Evolutionary conservation across 1,140 invertebrate species (phyloP).

Genomic region (Drosophila tsacasi): DNA sequence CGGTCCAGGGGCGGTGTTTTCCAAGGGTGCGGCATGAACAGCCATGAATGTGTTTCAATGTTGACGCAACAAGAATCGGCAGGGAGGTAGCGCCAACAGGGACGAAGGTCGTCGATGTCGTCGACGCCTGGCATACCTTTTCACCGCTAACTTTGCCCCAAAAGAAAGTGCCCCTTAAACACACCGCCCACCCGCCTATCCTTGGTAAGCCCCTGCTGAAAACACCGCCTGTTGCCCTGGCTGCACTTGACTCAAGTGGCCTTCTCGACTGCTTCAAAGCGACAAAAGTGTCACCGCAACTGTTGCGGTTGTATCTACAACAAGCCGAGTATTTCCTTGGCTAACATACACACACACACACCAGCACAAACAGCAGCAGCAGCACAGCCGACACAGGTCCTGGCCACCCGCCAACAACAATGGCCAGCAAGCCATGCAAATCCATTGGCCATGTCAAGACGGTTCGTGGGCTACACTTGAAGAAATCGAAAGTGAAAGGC

Average conservation of each 20-base stretch:
- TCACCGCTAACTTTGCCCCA: slow-evolving; percentile 24
- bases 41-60: slow-evolving; percentile 50
- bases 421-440: slow-evolving; percentile 35
- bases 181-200: not conserved
- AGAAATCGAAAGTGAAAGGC: slow-evolving; percentile 19
- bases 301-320: slow-evolving; percentile 69
- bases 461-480: slow-evolving; percentile 24
- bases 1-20: slow-evolving; percentile 8
- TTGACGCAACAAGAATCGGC: slow-evolving; percentile 54
- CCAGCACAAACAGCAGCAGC: not conserved
- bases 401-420: slow-evolving; percentile 24
- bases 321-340: slow-evolving; percentile 37
- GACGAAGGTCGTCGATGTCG: slow-evolving; percentile 30
- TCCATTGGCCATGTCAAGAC: slow-evolving; percentile 39
- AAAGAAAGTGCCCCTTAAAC: not conserved
- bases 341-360: slow-evolving; percentile 22
- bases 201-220: not conserved
- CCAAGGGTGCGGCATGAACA: not conserved
- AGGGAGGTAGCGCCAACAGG: not conserved
- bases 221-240: slow-evolving; percentile 38
- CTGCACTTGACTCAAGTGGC: slow-evolving; percentile 78
- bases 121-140: slow-evolving; percentile 40
- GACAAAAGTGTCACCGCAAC: slow-evolving; percentile 77
- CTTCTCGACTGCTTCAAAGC: slow-evolving; percentile 71
- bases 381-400: not conserved